Percentiles rank a stretch among this genome's conserved stretches.
Conservation (phyloP, 2,888 invertebrate genomes). For the Spilarctia lutea region DNA sequence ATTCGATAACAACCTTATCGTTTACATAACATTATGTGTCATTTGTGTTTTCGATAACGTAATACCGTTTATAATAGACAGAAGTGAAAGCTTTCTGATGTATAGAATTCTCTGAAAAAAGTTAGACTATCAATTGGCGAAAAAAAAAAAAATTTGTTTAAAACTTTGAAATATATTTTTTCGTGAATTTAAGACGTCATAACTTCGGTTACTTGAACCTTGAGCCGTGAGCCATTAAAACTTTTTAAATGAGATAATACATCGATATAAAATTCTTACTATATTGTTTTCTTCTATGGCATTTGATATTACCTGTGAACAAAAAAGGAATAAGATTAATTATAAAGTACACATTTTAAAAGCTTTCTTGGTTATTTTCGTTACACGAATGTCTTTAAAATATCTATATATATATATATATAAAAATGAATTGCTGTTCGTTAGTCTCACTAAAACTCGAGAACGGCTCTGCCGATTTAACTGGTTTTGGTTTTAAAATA, state of each 20-base stretch:
- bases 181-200: background rate
- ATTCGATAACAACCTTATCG: slow-evolving; percentile 30
- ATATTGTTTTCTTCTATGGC: background rate
- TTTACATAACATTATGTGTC: slow-evolving; percentile 43
- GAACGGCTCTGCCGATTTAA: no score
- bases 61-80: slow-evolving; percentile 29
- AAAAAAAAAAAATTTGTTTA: slow-evolving; percentile 23
- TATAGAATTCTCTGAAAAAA: slow-evolving; percentile 40
- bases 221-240: background rate
- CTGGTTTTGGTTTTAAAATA: no score
- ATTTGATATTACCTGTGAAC: slow-evolving; percentile 6
- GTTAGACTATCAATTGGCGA: slow-evolving; percentile 32
- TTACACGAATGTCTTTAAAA: background rate
- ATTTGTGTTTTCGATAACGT: slow-evolving; percentile 35
- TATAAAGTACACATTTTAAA: background rate
- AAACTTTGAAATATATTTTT: background rate
- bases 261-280: background rate
- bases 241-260: background rate
- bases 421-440: no score
- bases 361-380: background rate
- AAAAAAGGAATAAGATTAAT: background rate
- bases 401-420: no score
- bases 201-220: background rate
- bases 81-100: slow-evolving; percentile 40
- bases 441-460: no score